These are phyloP conservation scores for Podargus strigoides DNA, from an alignment of 2,797 vertebrate species.

Conservation along the genomic window DNA sequence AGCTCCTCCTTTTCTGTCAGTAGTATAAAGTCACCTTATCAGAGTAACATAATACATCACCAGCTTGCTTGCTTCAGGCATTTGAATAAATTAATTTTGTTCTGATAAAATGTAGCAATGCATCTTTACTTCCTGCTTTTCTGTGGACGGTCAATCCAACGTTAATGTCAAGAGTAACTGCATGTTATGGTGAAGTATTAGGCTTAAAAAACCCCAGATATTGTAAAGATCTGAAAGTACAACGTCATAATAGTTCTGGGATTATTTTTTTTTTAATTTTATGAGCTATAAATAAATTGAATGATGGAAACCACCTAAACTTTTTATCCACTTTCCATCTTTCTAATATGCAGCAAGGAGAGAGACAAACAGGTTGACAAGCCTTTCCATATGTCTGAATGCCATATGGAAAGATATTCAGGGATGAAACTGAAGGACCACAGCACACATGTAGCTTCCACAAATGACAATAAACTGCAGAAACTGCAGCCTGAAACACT, in stretches of 20 bases:
- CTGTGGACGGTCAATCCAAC: not conserved
- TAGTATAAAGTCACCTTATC: not conserved
- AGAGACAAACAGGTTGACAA: not conserved
- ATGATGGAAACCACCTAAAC: not conserved
- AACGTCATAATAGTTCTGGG: not conserved
- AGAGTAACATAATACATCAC: not conserved
- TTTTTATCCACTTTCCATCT: not conserved
- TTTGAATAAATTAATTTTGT: not conserved
- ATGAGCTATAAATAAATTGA: not conserved
- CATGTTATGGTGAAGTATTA: not conserved
- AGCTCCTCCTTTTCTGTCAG: not conserved
- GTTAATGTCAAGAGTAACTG: not conserved
- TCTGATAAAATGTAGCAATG: not conserved
- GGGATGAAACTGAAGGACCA: not conserved
- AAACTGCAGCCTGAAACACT: not conserved
- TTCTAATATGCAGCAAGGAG: not conserved
- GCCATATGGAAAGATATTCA: not conserved
- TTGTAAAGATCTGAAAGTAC: not conserved
- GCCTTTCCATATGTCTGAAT: not conserved
- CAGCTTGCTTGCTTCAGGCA: not conserved
- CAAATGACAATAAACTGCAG: not conserved
- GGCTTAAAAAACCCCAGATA: not conserved
- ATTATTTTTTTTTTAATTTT: not conserved
- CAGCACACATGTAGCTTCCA: not conserved
- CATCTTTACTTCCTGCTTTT: conserved; percentile 1